Conservation (phyloP, 2,888 invertebrate genomes). For the Melanophora roralis region DNA sequence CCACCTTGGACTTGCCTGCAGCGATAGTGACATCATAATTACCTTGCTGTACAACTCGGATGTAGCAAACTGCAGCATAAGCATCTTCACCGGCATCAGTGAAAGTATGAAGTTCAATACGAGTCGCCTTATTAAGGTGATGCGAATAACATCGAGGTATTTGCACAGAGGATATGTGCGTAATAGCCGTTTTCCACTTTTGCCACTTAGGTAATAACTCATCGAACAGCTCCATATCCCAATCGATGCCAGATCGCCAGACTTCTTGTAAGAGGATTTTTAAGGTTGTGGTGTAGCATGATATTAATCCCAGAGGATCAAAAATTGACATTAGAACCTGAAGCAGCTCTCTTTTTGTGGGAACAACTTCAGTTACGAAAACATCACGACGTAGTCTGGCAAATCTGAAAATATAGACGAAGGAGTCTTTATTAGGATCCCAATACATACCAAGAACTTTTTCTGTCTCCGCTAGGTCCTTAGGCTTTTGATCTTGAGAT, state of each 20-base stretch:
- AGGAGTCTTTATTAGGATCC: conserved; percentile 49
- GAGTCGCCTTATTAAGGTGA: neutral
- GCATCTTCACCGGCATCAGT: conserved; percentile 45
- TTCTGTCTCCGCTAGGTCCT: neutral
- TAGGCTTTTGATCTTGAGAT: neutral
- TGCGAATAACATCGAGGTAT: too few relatives aligned
- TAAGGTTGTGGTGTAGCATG: conserved; percentile 48
- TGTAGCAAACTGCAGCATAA: conserved; percentile 47
- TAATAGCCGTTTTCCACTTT: conserved; percentile 21
- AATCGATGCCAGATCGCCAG: conserved; percentile 51
- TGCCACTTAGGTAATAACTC: conserved; percentile 15
- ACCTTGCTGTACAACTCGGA: conserved; percentile 17
- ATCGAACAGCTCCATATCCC: conserved; percentile 51
- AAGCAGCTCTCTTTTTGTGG: conserved; percentile 26
- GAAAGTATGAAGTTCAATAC: conserved; percentile 47
- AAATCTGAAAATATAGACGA: conserved; percentile 52
- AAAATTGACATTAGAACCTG: conserved; percentile 57
- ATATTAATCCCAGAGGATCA: conserved; percentile 51
- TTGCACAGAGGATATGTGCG: neutral
- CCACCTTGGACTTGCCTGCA: conserved; percentile 43
- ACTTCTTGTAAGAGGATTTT: conserved; percentile 58
- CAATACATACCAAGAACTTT: conserved; percentile 51
- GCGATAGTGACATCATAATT: conserved; percentile 9
- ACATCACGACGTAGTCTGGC: conserved; percentile 45
- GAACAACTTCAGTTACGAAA: neutral